A percentile compares a stretch with the other conserved stretches of the same genome.
phyloP scores from a whole-genome alignment of 2,797 vertebrate genomes.

The Holocentrus rufus region DNA sequence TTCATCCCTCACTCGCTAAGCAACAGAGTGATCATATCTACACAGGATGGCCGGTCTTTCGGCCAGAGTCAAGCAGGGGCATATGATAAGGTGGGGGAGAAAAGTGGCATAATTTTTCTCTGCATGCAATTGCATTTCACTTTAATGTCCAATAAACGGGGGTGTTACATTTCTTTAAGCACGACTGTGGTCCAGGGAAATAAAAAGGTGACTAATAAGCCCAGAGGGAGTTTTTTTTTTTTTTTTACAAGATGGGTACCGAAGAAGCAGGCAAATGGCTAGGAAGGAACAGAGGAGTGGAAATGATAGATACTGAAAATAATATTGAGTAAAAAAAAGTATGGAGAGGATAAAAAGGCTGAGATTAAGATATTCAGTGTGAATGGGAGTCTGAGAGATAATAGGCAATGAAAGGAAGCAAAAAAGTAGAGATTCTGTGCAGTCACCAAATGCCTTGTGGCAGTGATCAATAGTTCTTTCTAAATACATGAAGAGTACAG shows the following conservation, averaged over 20 bases:
- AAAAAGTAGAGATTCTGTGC: neutral
- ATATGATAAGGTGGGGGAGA: constrained; percentile 81
- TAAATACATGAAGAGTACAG: neutral
- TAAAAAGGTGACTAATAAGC: constrained; percentile 55
- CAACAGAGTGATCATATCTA: constrained; percentile 81
- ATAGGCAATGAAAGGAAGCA: neutral
- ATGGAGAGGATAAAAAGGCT: constrained; percentile 29
- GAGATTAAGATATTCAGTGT: constrained; percentile 17
- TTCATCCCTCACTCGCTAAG: constrained; percentile 86
- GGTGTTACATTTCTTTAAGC: constrained; percentile 35
- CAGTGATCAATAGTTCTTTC: constrained; percentile 1
- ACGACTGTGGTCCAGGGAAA: constrained; percentile 30
- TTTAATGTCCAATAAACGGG: constrained; percentile 40
- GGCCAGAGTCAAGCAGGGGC: constrained; percentile 70
- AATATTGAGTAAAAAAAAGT: constrained; percentile 22
- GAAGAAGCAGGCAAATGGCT: constrained; percentile 34
- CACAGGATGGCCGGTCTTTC: constrained; percentile 87
- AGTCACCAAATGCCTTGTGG: constrained; percentile 1
- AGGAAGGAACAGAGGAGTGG: constrained; percentile 48
- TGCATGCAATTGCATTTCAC: constrained; percentile 6
- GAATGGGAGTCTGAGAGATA: constrained; percentile 27
- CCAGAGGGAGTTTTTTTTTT: neutral
- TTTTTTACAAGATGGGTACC: constrained; percentile 21
- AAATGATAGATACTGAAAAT: constrained; percentile 48
- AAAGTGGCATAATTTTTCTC: neutral